These are phyloP conservation scores for Lasius fuliginosus DNA, from an alignment of 2,888 invertebrate genomes.

Conservation along the genomic window DNA sequence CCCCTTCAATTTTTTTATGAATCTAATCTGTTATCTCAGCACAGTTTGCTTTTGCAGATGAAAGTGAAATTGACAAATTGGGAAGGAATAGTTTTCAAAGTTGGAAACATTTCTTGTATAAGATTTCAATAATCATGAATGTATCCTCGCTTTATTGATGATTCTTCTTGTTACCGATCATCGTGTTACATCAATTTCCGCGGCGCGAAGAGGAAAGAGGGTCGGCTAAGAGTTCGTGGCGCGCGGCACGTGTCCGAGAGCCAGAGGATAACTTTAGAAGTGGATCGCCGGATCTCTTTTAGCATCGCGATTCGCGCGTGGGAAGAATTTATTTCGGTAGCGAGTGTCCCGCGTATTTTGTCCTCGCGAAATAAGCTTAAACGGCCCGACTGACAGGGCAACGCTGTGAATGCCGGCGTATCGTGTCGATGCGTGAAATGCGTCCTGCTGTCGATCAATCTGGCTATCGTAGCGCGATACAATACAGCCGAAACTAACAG, in stretches of 20 bases:
- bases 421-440: constrained; percentile 1
- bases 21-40: no score
- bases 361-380: constrained; percentile 78
- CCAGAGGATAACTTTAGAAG: constrained; percentile 84
- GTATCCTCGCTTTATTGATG: not conserved
- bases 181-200: constrained; percentile 68
- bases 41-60: no score
- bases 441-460: not conserved
- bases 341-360: constrained; percentile 77
- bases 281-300: constrained; percentile 84
- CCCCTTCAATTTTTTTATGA: no score
- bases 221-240: constrained; percentile 56
- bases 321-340: constrained; percentile 85
- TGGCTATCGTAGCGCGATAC: not conserved
- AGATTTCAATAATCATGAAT: not conserved
- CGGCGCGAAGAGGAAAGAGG: constrained; percentile 53
- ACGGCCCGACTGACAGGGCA: constrained; percentile 66
- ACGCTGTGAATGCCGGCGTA: constrained; percentile 16
- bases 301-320: constrained; percentile 84
- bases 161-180: constrained; percentile 29
- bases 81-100: no score
- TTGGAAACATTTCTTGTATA: not conserved
- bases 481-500: not conserved
- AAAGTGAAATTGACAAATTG: no score
- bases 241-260: constrained; percentile 76